Evolutionary conservation across 2,797 vertebrate species (phyloP).

Genomic region (Sciurus vulgaris): DNA sequence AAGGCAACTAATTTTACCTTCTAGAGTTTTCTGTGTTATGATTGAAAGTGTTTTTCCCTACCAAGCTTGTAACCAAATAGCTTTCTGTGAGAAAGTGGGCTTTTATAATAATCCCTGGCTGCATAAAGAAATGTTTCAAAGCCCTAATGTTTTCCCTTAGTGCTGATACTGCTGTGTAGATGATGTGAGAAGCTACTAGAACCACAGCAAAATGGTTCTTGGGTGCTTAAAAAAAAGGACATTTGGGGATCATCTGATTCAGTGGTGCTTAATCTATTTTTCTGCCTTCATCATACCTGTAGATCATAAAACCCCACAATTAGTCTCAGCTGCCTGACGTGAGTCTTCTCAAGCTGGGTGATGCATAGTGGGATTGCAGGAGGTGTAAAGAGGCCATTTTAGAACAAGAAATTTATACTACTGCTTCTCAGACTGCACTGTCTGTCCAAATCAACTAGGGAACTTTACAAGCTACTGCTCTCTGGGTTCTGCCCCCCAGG

Average conservation of each 20-base stretch:
- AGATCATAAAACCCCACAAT: background rate
- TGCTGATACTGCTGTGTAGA: background rate
- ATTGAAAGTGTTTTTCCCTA: background rate
- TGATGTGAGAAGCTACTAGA: background rate
- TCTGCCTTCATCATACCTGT: background rate
- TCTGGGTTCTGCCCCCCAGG: background rate
- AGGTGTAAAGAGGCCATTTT: background rate
- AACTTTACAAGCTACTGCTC: background rate
- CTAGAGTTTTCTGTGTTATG: background rate
- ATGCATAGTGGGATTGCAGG: background rate
- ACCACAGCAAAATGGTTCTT: background rate
- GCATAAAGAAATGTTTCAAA: conserved; percentile 36
- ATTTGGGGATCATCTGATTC: background rate
- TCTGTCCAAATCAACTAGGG: background rate
- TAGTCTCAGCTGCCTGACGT: background rate
- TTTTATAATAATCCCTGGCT: background rate
- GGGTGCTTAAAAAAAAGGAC: background rate
- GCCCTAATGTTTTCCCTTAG: background rate
- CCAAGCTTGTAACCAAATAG: background rate
- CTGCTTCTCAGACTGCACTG: background rate
- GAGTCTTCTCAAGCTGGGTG: background rate
- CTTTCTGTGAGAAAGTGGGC: conserved; percentile 4
- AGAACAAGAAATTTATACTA: background rate
- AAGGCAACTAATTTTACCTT: conserved; percentile 53
- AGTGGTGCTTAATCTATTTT: background rate